A percentile compares a stretch with the other conserved stretches of the same genome.
Conservation (phyloP, 64 coral and sea anemone genomes). For the Acropora tenuis region DNA sequence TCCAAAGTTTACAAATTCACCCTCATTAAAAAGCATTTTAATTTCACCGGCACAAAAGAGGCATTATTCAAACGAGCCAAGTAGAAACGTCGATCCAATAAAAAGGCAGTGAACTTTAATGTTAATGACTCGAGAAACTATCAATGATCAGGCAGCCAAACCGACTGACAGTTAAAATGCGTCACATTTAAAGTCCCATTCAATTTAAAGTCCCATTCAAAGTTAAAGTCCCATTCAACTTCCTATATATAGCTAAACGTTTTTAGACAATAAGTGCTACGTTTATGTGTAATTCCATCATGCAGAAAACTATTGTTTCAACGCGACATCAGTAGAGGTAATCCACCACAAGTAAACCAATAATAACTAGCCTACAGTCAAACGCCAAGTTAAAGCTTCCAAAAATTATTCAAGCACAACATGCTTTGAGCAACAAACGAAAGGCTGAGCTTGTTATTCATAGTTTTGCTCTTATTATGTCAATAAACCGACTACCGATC, state of each 20-base stretch:
- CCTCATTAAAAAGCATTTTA: slow-evolving; percentile 7
- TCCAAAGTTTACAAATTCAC: not conserved
- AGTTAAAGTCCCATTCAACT: too few relatives aligned
- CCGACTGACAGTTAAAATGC: not conserved
- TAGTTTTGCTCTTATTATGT: slow-evolving; percentile 6
- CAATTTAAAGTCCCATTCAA: not conserved
- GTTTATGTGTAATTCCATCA: too few relatives aligned
- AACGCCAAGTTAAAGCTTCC: not conserved
- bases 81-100: not conserved
- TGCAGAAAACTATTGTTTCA: too few relatives aligned
- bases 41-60: slow-evolving; percentile 6
- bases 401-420: slow-evolving; percentile 6
- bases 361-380: not conserved
- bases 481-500: slow-evolving; percentile 5
- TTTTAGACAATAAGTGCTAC: too few relatives aligned
- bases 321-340: too few relatives aligned
- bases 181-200: slow-evolving; percentile 1
- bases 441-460: slow-evolving; percentile 8
- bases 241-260: too few relatives aligned
- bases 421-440: slow-evolving; percentile 5
- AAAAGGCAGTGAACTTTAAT: slow-evolving; percentile 1
- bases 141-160: slow-evolving; percentile 10
- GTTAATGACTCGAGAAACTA: slow-evolving; percentile 5
- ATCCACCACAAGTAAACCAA: not conserved
- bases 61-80: slow-evolving; percentile 1